Conservation (phyloP, 2,797 vertebrate genomes). For the Pseudochirops cupreus region DNA sequence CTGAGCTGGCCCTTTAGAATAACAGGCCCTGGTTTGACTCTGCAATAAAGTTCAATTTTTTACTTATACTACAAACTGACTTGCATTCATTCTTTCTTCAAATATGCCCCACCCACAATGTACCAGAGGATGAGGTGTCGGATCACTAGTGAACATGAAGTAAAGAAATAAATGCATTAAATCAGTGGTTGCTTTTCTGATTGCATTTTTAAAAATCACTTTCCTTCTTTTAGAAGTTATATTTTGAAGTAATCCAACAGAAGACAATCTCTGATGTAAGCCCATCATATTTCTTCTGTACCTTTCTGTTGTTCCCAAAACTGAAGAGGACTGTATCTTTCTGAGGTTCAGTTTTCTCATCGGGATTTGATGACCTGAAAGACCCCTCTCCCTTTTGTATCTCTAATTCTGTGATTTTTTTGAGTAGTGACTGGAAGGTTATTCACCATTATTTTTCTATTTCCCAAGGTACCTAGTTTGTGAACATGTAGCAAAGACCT, state of each 20-base stretch:
- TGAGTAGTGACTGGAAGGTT: background rate
- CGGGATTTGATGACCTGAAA: background rate
- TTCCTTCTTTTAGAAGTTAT: background rate
- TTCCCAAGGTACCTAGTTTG: background rate
- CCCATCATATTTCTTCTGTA: background rate
- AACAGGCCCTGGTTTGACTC: background rate
- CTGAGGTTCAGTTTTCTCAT: background rate
- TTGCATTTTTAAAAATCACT: background rate
- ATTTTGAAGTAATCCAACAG: background rate
- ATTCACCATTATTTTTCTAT: background rate
- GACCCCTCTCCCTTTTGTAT: background rate
- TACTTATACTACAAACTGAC: background rate
- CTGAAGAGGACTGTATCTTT: background rate
- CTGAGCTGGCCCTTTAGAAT: background rate
- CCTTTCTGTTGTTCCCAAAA: background rate
- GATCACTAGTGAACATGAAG: background rate
- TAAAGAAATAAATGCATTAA: background rate
- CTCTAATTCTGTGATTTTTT: background rate
- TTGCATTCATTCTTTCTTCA: background rate
- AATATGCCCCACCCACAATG: background rate
- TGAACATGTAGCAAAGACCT: slow-evolving; percentile 58
- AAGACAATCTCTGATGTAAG: background rate
- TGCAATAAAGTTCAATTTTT: background rate
- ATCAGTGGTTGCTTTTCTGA: background rate
- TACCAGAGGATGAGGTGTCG: background rate